Evolutionary conservation across 2,113 vertebrate genomes (phyloP), one percentile per base, ranked within the genome.

Genomic region (Gallinago jamesoni): DNA sequence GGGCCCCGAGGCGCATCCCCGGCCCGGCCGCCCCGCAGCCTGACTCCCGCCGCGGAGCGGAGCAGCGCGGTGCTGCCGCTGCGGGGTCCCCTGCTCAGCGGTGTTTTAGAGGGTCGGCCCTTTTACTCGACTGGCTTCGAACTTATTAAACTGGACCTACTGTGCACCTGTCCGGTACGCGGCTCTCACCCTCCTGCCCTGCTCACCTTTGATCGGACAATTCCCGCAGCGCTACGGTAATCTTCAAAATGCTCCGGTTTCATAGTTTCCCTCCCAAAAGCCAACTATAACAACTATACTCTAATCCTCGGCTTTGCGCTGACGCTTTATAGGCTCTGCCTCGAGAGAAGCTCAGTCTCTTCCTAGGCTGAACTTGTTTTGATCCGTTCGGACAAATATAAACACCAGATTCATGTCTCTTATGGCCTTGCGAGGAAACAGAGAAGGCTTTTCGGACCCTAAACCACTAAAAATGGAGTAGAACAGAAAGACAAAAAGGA

Each of bases 91-190:
- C 4, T 19, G 59, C 57, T 28, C 57, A 4, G 22, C 28, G 10
- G 35, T 17, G 7, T 0, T 18, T 23, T 3, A 3, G 7, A 5
- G n/a, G 41, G 1, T 6, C 20, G 59, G 24, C 16, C 20, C 37
- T 43, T 24, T 43, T 14, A 7, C 81, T 33, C 67, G 3, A 3
- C 9, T 45, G 33, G 6, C 39, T 50, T 69, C 33, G 19, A 27
- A 6, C 4, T 39, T 9, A 4, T 37, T 72, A 25, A 69, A 19
- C 41, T 17, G 78, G 60, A 74, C 22, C 41, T 19, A 6, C 43
- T 3, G 63, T 93, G 94, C 96, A 97, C 96, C 96, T 97, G 96
- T 22, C 70, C 31, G 56, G 14, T 27, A 35, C 68, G n/a, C 12
- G 31, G n/a, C 59, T 47, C 63, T 64, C 57, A 6, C 39, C 31